Percentiles rank a stretch among this genome's conserved stretches.
Conservation (phyloP, 2,113 vertebrate genomes). For the Charadrius vociferus region DNA sequence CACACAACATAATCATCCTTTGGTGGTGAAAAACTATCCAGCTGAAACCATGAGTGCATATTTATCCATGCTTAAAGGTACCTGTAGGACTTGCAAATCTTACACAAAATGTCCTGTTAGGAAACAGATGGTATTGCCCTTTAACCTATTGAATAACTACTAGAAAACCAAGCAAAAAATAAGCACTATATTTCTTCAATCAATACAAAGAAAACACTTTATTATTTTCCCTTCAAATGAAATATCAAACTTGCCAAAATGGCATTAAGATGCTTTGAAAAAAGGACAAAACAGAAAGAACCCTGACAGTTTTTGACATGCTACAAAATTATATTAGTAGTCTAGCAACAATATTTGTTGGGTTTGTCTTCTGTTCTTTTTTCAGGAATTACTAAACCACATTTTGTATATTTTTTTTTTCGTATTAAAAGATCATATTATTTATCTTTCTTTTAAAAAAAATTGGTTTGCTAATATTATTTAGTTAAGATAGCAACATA, state of each 20-base stretch:
- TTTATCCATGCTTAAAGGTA: constrained; percentile 85
- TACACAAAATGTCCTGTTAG: constrained; percentile 81
- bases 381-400: neutral
- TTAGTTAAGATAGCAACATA: neutral
- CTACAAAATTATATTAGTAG: constrained; percentile 10
- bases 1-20: constrained; percentile 91
- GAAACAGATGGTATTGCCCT: constrained; percentile 82
- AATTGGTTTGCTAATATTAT: neutral
- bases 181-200: constrained; percentile 81
- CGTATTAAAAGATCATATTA: neutral
- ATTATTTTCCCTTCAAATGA: constrained; percentile 78
- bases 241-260: constrained; percentile 74
- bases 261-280: constrained; percentile 54
- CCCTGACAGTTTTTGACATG: constrained; percentile 16
- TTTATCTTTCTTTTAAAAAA: neutral
- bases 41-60: constrained; percentile 84
- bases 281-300: constrained; percentile 41
- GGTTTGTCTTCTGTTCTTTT: neutral
- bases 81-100: constrained; percentile 88
- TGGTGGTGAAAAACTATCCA: constrained; percentile 87
- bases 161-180: constrained; percentile 78
- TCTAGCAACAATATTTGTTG: neutral
- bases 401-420: neutral
- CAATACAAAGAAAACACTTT: constrained; percentile 79
- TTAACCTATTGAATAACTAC: constrained; percentile 82